phyloP scores from a whole-genome alignment of 2,888 invertebrate species.

The Oxycera nigricornis region DNA sequence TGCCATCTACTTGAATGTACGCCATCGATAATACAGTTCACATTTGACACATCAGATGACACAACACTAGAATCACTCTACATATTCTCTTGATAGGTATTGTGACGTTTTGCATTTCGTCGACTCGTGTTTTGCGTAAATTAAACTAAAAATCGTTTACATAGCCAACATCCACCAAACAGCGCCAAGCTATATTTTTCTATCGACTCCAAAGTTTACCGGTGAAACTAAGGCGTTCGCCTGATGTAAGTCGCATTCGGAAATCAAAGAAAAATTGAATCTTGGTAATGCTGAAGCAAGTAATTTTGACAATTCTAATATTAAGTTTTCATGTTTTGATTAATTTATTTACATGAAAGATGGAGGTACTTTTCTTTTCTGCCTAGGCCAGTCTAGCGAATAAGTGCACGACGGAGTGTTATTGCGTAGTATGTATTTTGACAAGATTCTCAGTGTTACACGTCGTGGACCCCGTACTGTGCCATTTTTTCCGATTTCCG shows the following conservation, averaged over 20 bases:
- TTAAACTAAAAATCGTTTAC: not conserved
- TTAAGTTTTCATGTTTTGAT: too few species aligned
- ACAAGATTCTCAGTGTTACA: too few species aligned
- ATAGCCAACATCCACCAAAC: not conserved
- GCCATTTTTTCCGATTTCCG: too few species aligned
- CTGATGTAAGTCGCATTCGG: slow-evolving; percentile 27
- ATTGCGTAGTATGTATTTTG: too few species aligned
- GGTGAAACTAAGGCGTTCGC: not conserved
- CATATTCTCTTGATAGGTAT: not conserved
- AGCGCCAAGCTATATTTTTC: not conserved
- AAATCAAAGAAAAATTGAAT: slow-evolving; percentile 29
- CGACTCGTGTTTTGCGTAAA: not conserved
- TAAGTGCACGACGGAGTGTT: too few species aligned
- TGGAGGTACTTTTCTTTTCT: too few species aligned
- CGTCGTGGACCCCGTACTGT: too few species aligned
- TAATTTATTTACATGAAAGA: too few species aligned
- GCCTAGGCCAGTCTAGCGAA: too few species aligned
- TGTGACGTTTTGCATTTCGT: not conserved
- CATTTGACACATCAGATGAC: not conserved
- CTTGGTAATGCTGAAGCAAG: slow-evolving; percentile 55
- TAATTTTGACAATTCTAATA: slow-evolving; percentile 49
- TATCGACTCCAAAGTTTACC: not conserved
- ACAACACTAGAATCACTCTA: not conserved
- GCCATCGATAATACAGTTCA: not conserved
- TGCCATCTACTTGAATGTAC: too few species aligned